A percentile compares a stretch with the other conserved stretches of the same genome.
These are phyloP conservation scores for Erpornis zantholeuca DNA, from an alignment of 2,113 vertebrate genomes.

Conservation along the genomic window DNA sequence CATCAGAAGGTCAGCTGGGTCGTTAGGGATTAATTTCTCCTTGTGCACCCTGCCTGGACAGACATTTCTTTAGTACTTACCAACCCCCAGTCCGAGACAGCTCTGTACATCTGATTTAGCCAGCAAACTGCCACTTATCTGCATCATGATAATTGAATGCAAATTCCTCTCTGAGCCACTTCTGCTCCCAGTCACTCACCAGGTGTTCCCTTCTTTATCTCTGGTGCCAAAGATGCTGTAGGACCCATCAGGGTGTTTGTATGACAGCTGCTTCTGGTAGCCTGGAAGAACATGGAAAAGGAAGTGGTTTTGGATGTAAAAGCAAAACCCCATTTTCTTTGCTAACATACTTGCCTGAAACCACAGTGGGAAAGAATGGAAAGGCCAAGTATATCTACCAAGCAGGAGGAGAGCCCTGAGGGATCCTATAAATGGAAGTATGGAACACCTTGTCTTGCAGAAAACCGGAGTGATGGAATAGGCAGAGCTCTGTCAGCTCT, in stretches of 20 bases:
- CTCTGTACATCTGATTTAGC: background rate
- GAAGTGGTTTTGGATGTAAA: background rate
- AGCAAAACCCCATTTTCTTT: background rate
- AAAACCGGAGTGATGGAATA: background rate
- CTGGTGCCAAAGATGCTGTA: conserved; percentile 70
- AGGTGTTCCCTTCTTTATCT: conserved; percentile 66
- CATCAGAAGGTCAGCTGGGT: background rate
- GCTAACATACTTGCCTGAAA: background rate
- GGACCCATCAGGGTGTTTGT: conserved; percentile 69
- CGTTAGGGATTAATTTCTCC: background rate
- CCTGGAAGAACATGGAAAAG: conserved; percentile 27
- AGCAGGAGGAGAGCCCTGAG: background rate
- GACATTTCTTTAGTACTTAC: background rate
- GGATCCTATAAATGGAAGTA: background rate
- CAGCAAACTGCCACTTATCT: background rate
- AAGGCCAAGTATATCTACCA: background rate
- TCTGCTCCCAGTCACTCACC: conserved; percentile 47
- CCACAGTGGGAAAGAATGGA: background rate
- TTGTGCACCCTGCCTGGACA: fast-evolving
- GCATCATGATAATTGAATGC: background rate
- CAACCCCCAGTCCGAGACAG: background rate
- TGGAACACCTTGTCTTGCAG: background rate
- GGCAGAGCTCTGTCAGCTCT: background rate
- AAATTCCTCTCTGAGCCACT: background rate
- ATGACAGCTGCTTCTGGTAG: conserved; percentile 75